Base-by-base conservation (phyloP, 2,888 invertebrate species). In the Caenorhabditis panamensis region DNA sequence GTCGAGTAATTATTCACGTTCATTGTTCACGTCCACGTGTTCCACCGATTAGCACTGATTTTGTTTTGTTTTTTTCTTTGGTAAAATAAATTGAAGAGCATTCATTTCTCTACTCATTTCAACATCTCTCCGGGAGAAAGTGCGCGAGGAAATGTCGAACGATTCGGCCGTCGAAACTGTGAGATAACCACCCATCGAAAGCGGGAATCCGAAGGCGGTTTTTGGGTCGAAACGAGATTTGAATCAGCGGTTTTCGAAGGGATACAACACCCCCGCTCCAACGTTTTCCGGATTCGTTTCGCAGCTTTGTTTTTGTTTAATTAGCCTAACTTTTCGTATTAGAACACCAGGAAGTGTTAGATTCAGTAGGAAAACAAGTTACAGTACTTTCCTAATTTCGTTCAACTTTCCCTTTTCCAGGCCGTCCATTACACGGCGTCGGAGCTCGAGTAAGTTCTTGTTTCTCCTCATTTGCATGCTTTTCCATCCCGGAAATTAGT, bases 1-100 rank as follows among this genome's bases (percentile, higher is more conserved):
- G 75, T 72, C 53, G 80, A 76, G 18, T 82, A 59, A 68, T 28
- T 56, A 44, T 66, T 22, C 31, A 56, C 44, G n/a, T n/a, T n/a
- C n/a, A n/a, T n/a, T n/a, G n/a, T n/a, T n/a, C n/a, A n/a, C n/a
- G n/a, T n/a, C n/a, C n/a, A n/a, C n/a, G n/a, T n/a, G n/a, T n/a
- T 11, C 18, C 28, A 51, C n/a, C n/a, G n/a, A n/a, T n/a, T n/a
- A n/a, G n/a, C n/a, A n/a, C 47, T 61, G 26, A 41, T 24, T 51
- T 16, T 51, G 18, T 53, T 53, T 20, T 53, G 24, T 2, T 53
- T n/a, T n/a, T n/a, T n/a, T n/a, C n/a, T n/a, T n/a, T n/a, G n/a
- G n/a, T n/a, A n/a, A n/a, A n/a, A n/a, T n/a, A n/a, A n/a, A n/a
- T n/a, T n/a, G n/a, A n/a, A n/a, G n/a, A n/a, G 31, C 5, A 31